phyloP scores from a whole-genome alignment of 2,113 vertebrate genomes.

The Callithrix jacchus region DNA sequence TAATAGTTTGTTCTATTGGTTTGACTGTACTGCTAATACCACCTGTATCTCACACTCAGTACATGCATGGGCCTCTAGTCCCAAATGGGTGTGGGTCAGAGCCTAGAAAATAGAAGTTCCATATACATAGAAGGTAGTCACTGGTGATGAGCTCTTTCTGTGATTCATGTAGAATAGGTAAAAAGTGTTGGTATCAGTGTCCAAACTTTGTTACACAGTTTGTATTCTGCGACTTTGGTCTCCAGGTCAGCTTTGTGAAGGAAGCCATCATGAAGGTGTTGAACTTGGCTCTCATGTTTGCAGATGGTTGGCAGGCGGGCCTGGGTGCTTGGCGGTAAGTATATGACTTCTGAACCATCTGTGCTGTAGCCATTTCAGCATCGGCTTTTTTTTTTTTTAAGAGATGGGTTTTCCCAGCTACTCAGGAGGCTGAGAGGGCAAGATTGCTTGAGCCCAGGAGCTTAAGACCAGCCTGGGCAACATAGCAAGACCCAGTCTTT shows the following conservation, averaged over 20 bases:
- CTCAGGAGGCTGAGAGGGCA: background rate
- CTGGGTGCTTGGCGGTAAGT: slow-evolving; percentile 96
- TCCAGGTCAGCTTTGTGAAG: slow-evolving; percentile 97
- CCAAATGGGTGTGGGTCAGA: background rate
- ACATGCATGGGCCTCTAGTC: background rate
- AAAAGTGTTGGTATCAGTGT: background rate
- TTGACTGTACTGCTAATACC: background rate
- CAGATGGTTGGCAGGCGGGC: slow-evolving; percentile 97
- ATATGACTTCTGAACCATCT: rapidly evolving
- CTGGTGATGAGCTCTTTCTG: background rate
- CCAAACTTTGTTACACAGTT: background rate
- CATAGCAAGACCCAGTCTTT: background rate
- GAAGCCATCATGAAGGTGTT: slow-evolving; percentile 99
- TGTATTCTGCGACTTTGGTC: slow-evolving; percentile 55
- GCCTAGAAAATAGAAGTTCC: background rate
- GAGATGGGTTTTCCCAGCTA: background rate
- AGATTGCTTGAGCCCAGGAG: background rate
- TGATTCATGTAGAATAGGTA: background rate
- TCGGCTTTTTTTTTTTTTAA: background rate
- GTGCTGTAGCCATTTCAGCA: background rate
- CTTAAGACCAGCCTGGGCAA: background rate
- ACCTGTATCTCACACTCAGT: rapidly evolving
- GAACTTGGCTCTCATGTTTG: slow-evolving; percentile 97
- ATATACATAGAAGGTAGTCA: background rate
- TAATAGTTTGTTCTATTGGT: background rate